Percentiles rank a stretch among this genome's conserved stretches.
Evolutionary conservation across 2,113 vertebrate species (phyloP).

Genomic region (Siniperca knerii): DNA sequence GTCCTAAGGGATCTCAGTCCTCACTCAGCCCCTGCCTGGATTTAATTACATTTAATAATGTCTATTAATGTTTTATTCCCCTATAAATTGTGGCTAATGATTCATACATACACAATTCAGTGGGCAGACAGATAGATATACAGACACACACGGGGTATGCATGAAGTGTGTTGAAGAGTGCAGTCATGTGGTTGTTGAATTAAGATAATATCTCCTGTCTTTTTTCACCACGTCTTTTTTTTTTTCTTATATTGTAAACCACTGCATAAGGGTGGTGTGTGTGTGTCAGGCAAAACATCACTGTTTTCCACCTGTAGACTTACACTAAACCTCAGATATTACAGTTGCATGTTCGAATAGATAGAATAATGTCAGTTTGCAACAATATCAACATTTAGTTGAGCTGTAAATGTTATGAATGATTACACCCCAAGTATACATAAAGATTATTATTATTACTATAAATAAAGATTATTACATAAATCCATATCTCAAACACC

Average conservation of each 20-base stretch:
- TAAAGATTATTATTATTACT: no score
- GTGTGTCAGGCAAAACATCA: background rate
- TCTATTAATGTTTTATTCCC: constrained; percentile 36
- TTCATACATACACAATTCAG: background rate
- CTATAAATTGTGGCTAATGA: constrained; percentile 49
- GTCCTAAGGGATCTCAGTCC: constrained; percentile 22
- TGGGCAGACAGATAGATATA: background rate
- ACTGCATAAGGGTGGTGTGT: background rate
- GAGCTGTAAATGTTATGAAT: background rate
- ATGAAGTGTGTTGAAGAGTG: background rate
- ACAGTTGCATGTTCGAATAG: background rate
- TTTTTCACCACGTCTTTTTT: background rate
- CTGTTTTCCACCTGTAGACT: background rate
- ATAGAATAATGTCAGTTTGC: background rate
- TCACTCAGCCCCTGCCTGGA: constrained; percentile 29
- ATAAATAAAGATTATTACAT: no score
- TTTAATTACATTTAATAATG: constrained; percentile 44
- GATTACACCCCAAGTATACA: no score
- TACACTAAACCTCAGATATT: background rate
- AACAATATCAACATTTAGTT: background rate
- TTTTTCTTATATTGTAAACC: background rate
- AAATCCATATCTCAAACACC: background rate
- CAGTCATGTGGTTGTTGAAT: background rate
- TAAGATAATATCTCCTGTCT: background rate
- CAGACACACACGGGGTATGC: background rate